Conservation (phyloP, 2,113 vertebrate genomes). For the Vombatus ursinus region DNA sequence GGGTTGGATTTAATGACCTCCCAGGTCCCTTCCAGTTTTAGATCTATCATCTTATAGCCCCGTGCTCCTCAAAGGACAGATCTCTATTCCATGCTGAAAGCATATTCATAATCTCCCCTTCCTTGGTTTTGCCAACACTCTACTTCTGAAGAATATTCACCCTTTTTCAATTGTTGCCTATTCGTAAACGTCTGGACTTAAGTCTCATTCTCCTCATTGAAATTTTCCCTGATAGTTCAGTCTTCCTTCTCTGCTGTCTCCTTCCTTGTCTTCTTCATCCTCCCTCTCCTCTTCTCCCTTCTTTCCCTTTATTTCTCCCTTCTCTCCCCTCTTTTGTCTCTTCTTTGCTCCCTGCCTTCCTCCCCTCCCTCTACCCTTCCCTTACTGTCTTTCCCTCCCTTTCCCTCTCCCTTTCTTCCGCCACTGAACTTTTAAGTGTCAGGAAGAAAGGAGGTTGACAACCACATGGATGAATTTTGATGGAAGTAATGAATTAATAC, state of each 20-base stretch:
- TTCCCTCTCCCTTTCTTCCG: neutral
- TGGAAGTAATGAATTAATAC: neutral
- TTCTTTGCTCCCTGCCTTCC: neutral
- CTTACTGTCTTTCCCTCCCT: neutral
- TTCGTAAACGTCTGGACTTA: neutral
- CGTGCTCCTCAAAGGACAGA: neutral
- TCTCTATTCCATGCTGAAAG: neutral
- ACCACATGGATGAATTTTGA: neutral
- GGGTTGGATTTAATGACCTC: neutral
- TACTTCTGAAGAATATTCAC: neutral
- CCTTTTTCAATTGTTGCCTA: neutral
- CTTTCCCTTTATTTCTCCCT: neutral
- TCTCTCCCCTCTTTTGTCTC: neutral
- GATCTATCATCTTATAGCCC: neutral
- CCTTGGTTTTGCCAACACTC: neutral
- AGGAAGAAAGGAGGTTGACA: neutral
- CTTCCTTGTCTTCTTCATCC: no score
- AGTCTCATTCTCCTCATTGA: neutral
- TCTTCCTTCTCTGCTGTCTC: neutral
- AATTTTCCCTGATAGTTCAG: neutral
- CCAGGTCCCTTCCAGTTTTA: neutral
- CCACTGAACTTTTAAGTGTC: neutral
- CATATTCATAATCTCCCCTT: neutral
- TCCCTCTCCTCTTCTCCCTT: neutral
- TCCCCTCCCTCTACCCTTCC: neutral